Evolutionary conservation across 2,888 invertebrate genomes (phyloP).

Genomic region (Ormyrus labotus): DNA sequence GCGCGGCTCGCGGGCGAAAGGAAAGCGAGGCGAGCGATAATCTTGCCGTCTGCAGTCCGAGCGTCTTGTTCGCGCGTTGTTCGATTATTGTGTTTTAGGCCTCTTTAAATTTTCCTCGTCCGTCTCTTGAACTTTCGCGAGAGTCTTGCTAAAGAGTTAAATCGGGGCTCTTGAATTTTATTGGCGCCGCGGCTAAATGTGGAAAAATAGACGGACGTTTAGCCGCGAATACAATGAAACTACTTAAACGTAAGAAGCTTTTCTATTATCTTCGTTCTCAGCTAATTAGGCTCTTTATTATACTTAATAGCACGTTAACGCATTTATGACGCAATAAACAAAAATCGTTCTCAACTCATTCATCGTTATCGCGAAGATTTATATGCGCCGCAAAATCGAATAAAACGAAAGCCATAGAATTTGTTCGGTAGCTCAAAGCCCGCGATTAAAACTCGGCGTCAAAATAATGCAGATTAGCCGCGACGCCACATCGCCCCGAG

Average conservation of each 20-base stretch:
- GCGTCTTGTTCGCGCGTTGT: not conserved
- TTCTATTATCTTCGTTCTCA: not conserved
- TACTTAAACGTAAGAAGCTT: too few relatives aligned
- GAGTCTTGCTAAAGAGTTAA: not conserved
- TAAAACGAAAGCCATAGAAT: not conserved
- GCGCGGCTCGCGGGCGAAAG: slow-evolving; percentile 44
- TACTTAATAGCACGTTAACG: not conserved
- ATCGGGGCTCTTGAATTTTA: not conserved
- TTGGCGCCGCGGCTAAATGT: slow-evolving; percentile 12
- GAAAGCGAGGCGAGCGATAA: slow-evolving; percentile 49
- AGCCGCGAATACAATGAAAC: too few relatives aligned
- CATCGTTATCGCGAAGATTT: too few relatives aligned
- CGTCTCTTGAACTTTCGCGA: too few relatives aligned
- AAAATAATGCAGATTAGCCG: too few relatives aligned
- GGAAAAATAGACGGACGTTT: slow-evolving; percentile 12
- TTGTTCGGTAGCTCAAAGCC: not conserved
- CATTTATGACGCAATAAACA: not conserved
- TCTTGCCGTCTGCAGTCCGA: slow-evolving; percentile 5
- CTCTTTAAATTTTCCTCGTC: too few relatives aligned
- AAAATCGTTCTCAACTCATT: too few relatives aligned
- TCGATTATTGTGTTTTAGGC: slow-evolving; percentile 7
- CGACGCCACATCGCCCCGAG: too few relatives aligned
- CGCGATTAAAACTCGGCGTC: not conserved
- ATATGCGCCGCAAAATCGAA: not conserved
- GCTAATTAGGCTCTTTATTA: not conserved